These are phyloP conservation scores for Vanessa tameamea DNA, from an alignment of 1,140 invertebrate species.

Conservation along the genomic window DNA sequence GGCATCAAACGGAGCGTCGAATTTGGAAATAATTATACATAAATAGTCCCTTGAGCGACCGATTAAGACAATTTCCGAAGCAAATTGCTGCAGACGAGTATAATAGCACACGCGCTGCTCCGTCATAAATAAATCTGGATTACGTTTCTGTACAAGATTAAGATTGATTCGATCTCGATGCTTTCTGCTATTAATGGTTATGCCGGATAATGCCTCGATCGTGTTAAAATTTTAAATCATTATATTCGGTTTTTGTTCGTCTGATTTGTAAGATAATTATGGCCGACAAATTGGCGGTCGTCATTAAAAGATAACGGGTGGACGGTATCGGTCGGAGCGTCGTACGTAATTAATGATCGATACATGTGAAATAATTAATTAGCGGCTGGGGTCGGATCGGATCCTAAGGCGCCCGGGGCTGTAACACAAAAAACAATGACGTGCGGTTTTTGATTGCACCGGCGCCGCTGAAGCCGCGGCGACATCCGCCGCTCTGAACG, in stretches of 20 bases:
- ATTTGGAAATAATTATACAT: constrained; percentile 81
- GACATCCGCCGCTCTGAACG: constrained; percentile 67
- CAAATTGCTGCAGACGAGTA: constrained; percentile 80
- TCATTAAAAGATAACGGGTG: constrained; percentile 75
- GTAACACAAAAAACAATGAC: constrained; percentile 79
- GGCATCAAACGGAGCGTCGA: constrained; percentile 79
- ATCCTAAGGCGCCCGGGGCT: constrained; percentile 63
- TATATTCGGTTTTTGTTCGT: constrained; percentile 69
- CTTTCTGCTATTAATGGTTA: constrained; percentile 75
- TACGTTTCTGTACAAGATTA: constrained; percentile 80
- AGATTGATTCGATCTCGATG: constrained; percentile 80
- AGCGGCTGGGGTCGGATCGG: constrained; percentile 63
- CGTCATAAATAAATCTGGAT: constrained; percentile 81
- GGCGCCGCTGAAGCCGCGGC: constrained; percentile 67
- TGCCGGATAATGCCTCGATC: constrained; percentile 68
- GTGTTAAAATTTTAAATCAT: constrained; percentile 77
- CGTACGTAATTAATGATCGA: constrained; percentile 78
- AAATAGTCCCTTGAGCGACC: constrained; percentile 81
- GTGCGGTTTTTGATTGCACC: constrained; percentile 69
- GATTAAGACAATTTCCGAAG: constrained; percentile 80
- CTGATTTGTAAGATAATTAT: constrained; percentile 76
- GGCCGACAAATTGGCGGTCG: constrained; percentile 74
- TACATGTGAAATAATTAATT: constrained; percentile 81
- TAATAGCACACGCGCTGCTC: constrained; percentile 78
- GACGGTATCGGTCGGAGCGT: constrained; percentile 57